Evolutionary conservation across 2,888 invertebrate genomes (phyloP).

Genomic region (Microplitis manilae): DNA sequence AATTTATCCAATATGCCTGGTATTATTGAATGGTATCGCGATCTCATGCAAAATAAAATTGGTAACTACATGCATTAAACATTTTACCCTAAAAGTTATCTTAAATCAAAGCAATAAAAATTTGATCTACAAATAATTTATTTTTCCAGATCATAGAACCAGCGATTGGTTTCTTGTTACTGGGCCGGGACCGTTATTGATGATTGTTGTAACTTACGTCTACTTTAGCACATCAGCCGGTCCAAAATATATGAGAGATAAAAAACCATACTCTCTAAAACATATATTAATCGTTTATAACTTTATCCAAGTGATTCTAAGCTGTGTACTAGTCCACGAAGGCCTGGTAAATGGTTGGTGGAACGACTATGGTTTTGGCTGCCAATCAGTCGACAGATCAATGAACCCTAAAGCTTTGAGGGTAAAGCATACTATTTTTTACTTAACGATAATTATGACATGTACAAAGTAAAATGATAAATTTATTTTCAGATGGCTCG

Average conservation of each 20-base stretch:
- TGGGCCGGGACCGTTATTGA: conserved; percentile 79
- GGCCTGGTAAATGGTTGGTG: conserved; percentile 65
- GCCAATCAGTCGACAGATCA: conserved; percentile 82
- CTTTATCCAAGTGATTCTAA: conserved; percentile 87
- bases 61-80: conserved; percentile 55
- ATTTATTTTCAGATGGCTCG: conserved; percentile 68
- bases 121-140: neutral
- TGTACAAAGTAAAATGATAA: neutral
- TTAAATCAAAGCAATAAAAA: neutral
- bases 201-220: conserved; percentile 79
- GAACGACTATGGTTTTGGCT: conserved; percentile 79
- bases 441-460: neutral
- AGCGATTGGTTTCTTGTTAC: conserved; percentile 82
- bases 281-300: conserved; percentile 88
- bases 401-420: conserved; percentile 75
- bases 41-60: conserved; percentile 61
- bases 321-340: conserved; percentile 84
- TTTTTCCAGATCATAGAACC: conserved; percentile 77
- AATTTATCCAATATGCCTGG: conserved; percentile 58
- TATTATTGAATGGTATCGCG: conserved; percentile 63
- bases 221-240: conserved; percentile 84
- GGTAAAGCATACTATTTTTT: conserved; percentile 71
- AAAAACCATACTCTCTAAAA: conserved; percentile 86
- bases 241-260: conserved; percentile 88
- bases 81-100: neutral